Evolutionary conservation across 2,797 vertebrate species (phyloP).

Genomic region (Zalophus californianus): DNA sequence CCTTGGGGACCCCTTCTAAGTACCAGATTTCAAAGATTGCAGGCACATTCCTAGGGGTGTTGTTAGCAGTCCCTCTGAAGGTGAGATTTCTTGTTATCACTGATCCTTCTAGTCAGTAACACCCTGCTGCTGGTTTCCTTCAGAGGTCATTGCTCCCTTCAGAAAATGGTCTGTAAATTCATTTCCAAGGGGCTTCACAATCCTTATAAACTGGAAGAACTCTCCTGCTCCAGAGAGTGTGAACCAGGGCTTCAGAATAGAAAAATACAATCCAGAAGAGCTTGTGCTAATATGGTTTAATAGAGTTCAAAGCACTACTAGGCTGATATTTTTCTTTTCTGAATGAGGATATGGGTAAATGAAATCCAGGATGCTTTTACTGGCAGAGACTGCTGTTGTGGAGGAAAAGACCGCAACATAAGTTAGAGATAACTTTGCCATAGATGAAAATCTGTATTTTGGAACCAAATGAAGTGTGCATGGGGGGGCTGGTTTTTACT

Average conservation of each 20-base stretch:
- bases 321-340: background rate
- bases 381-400: background rate
- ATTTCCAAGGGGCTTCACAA: background rate
- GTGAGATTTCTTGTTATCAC: background rate
- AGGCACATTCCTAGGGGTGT: too few species aligned
- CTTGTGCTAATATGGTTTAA: background rate
- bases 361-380: background rate
- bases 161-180: background rate
- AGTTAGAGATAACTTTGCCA: background rate
- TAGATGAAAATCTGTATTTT: background rate
- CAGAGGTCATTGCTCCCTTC: background rate
- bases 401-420: background rate
- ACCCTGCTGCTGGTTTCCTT: background rate
- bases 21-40: background rate
- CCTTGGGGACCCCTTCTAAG: background rate
- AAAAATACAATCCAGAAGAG: background rate
- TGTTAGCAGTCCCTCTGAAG: background rate
- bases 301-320: background rate
- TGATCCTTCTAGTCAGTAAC: background rate
- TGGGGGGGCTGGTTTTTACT: background rate
- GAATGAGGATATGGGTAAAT: background rate
- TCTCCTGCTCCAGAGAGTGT: background rate
- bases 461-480: background rate
- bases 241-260: background rate
- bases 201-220: background rate